A percentile compares a stretch with the other conserved stretches of the same genome.
phyloP scores from a whole-genome alignment of 2,113 vertebrate species.

The Prinia subflava region DNA sequence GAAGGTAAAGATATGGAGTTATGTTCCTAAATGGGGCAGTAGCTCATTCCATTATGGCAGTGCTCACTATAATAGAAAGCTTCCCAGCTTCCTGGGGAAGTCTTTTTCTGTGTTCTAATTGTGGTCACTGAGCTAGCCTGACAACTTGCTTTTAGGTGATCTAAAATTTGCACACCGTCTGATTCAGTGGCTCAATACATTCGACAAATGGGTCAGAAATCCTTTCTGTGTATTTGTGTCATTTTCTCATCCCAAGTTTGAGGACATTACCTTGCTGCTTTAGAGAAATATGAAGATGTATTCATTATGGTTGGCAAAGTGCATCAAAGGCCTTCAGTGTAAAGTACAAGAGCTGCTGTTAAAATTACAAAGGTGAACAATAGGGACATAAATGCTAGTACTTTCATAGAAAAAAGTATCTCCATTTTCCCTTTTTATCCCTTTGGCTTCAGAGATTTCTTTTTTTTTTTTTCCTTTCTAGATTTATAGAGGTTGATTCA shows the following conservation, averaged over 20 bases:
- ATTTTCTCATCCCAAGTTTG: not conserved
- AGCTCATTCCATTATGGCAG: not conserved
- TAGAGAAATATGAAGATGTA: not conserved
- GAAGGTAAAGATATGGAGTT: not conserved
- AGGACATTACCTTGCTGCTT: not conserved
- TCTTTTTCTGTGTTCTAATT: not conserved
- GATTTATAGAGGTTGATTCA: constrained; percentile 49
- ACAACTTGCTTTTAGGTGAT: not conserved
- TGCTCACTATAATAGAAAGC: not conserved
- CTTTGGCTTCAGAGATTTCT: constrained; percentile 23
- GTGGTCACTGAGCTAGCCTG: not conserved
- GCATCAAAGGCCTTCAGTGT: not conserved
- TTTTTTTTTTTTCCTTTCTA: not conserved
- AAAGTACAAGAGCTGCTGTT: not conserved
- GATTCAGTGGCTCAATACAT: not conserved
- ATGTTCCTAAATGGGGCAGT: not conserved
- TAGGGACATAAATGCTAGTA: not conserved
- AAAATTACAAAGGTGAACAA: not conserved
- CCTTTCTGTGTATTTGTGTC: not conserved
- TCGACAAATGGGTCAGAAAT: not conserved
- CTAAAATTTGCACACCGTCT: not conserved
- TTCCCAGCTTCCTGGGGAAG: not conserved
- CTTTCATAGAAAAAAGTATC: not conserved
- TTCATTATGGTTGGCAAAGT: not conserved
- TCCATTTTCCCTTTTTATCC: not conserved